A percentile compares a stretch with the other conserved stretches of the same genome.
Conservation (phyloP, 2,113 vertebrate genomes). For the Anhinga anhinga region DNA sequence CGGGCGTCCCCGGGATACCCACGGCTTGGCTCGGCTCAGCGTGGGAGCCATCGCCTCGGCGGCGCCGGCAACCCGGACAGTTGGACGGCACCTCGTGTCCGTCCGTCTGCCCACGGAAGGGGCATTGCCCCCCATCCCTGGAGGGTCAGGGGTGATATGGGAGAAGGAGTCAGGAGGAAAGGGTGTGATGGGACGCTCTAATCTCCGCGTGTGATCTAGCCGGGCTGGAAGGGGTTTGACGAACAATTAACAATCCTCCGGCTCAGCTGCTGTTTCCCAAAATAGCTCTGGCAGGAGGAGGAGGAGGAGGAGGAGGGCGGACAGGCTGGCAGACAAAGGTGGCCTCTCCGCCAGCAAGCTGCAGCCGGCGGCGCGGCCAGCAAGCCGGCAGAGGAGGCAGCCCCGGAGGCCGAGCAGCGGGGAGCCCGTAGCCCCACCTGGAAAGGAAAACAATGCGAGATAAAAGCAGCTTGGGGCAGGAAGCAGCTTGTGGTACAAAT, state of each 20-base stretch:
- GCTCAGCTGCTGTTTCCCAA: constrained; percentile 77
- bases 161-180: background rate
- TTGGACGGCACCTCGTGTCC: fast-evolving
- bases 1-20: fast-evolving
- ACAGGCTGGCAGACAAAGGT: constrained; percentile 66
- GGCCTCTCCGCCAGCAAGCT: constrained; percentile 41
- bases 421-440: constrained; percentile 65
- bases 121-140: background rate
- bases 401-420: constrained; percentile 63
- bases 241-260: constrained; percentile 77
- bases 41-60: background rate
- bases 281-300: constrained; percentile 69
- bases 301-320: background rate
- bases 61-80: background rate
- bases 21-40: fast-evolving
- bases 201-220: constrained; percentile 38
- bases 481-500: constrained; percentile 68
- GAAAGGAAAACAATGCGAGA: constrained; percentile 56
- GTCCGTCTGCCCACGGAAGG: background rate
- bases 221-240: constrained; percentile 63
- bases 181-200: background rate
- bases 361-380: constrained; percentile 1
- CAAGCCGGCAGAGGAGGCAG: constrained; percentile 31
- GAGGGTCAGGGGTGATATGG: background rate
- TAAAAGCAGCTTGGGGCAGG: constrained; percentile 71